Conservation (phyloP, 2,888 invertebrate species). For the Proisotoma minuta region DNA sequence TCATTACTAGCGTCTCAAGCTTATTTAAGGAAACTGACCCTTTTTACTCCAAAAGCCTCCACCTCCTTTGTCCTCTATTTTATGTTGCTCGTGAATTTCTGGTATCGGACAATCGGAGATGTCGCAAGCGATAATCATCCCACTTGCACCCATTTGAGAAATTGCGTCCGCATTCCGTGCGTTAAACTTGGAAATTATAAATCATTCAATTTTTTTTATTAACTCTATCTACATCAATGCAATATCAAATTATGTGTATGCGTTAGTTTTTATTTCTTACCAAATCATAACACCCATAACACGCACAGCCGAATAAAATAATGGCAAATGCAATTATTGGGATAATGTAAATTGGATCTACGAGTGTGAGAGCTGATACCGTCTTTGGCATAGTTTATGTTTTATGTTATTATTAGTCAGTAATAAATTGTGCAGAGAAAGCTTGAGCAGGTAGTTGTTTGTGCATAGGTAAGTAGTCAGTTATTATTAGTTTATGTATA, state of each 20-base stretch:
- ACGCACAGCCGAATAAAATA: conserved; percentile 8
- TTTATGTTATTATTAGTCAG: too few species aligned
- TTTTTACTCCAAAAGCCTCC: neutral
- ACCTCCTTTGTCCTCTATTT: neutral
- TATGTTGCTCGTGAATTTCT: conserved; percentile 7
- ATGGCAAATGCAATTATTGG: neutral
- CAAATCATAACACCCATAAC: conserved; percentile 8
- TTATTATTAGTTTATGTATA: neutral
- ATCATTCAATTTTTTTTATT: too few species aligned
- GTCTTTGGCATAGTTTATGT: neutral
- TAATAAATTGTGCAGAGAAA: too few species aligned
- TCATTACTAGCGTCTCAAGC: too few species aligned
- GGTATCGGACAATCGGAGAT: conserved; percentile 1
- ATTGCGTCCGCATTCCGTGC: too few species aligned
- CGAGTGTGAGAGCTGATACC: neutral
- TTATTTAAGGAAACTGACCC: neutral
- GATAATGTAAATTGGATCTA: neutral
- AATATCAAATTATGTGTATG: too few species aligned
- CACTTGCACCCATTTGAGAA: too few species aligned
- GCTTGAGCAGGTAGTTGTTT: too few species aligned
- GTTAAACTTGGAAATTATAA: too few species aligned
- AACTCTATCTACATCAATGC: too few species aligned
- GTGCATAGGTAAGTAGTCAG: too few species aligned
- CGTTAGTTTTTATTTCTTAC: too few species aligned
- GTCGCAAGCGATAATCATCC: neutral